These are phyloP conservation scores for Haliclystus octoradiatus DNA, from an alignment of 30 jellyfish, hydroid and myxozoan genomes.

Conservation along the genomic window DNA sequence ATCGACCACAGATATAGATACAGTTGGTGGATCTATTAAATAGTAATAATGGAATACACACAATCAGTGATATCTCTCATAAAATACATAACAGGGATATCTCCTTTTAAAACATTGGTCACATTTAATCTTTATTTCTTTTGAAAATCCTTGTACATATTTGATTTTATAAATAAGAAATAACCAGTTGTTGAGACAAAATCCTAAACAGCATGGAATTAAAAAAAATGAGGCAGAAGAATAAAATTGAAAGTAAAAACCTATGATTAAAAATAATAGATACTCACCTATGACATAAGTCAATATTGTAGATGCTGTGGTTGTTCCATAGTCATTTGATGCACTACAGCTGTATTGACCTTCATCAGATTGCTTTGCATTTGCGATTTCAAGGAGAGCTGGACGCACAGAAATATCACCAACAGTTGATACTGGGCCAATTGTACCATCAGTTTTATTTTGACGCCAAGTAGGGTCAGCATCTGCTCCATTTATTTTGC, in stretches of 20 bases:
- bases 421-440: not conserved
- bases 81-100: no score
- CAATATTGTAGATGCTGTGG: not conserved
- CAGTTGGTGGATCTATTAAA: not conserved
- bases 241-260: no score
- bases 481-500: conserved; percentile 5
- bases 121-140: no score
- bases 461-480: not conserved
- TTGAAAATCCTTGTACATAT: no score
- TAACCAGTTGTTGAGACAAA: no score
- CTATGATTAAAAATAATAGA: no score
- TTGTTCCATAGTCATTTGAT: not conserved
- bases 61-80: no score
- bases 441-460: not conserved
- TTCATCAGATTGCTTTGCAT: not conserved
- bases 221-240: no score
- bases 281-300: not conserved
- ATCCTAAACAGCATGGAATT: no score
- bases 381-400: not conserved
- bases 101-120: no score
- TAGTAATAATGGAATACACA: no score
- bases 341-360: not conserved
- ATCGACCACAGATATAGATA: not conserved
- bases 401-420: not conserved
- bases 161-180: no score